phyloP scores from a whole-genome alignment of 2,888 invertebrate genomes.

The Selenia dentaria region DNA sequence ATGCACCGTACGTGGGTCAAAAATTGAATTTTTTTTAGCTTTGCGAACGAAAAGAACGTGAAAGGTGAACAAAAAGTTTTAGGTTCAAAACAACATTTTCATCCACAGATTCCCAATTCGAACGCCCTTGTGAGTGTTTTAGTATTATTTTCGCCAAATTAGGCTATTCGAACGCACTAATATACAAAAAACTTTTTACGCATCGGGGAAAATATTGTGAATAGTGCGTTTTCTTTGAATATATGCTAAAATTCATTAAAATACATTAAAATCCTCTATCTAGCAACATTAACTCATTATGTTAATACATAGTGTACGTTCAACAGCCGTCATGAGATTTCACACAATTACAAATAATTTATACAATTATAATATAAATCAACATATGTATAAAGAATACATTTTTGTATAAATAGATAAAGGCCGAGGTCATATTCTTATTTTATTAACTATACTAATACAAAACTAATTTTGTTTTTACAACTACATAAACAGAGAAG shows the following conservation, averaged over 20 bases:
- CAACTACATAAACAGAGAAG: too few relatives aligned
- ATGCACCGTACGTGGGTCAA: too few relatives aligned
- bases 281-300: not conserved
- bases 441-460: too few relatives aligned
- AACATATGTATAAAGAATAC: slow-evolving; percentile 8
- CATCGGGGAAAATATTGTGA: not conserved
- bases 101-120: too few relatives aligned
- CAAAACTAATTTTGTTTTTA: too few relatives aligned
- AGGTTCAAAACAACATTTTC: too few relatives aligned
- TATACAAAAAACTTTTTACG: not conserved
- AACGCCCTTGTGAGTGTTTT: too few relatives aligned
- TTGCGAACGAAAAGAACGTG: too few relatives aligned
- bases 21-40: too few relatives aligned
- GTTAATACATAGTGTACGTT: slow-evolving; percentile 1
- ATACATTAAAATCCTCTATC: slow-evolving; percentile 7
- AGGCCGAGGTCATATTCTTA: slow-evolving; percentile 1
- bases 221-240: not conserved
- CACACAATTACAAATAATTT: slow-evolving; percentile 14
- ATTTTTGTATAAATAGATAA: slow-evolving; percentile 1
- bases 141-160: too few relatives aligned
- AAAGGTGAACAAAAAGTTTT: too few relatives aligned
- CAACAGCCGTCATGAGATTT: slow-evolving; percentile 23
- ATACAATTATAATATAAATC: slow-evolving; percentile 13
- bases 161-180: too few relatives aligned
- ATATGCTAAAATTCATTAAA: slow-evolving; percentile 8